Conservation (phyloP, 37 sponge, comb jelly and placozoan genomes). For the Cladorhizidae sp. region DNA sequence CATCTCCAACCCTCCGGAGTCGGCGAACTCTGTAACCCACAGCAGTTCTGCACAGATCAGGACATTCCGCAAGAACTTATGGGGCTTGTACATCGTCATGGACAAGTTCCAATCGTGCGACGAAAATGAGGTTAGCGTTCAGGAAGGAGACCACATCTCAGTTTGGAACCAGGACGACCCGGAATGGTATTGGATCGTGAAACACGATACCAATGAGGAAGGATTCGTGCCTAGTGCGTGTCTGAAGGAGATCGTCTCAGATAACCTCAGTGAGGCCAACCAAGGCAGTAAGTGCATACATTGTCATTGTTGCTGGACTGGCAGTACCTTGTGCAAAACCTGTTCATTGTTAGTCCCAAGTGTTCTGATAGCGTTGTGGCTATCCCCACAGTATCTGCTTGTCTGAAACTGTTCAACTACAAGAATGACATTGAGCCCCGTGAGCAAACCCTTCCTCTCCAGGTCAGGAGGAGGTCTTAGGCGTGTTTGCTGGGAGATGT, state of each 20-base stretch:
- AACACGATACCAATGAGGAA: conserved; percentile 54
- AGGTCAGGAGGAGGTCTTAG: no score
- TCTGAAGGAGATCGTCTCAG: conserved; percentile 47
- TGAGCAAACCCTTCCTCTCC: no score
- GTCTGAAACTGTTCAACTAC: no score
- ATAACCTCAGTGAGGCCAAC: no score
- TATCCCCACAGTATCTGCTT: no score
- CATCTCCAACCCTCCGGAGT: neutral
- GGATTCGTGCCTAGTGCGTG: conserved; percentile 75
- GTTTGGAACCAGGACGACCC: conserved; percentile 78
- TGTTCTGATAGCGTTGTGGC: no score
- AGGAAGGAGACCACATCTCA: conserved; percentile 67
- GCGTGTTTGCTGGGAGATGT: no score
- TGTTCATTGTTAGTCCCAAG: no score
- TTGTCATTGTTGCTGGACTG: neutral
- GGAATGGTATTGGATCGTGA: conserved; percentile 83
- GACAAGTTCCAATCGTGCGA: conserved; percentile 42
- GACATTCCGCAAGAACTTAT: conserved; percentile 68
- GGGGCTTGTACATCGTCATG: conserved; percentile 73
- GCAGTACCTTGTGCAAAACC: no score
- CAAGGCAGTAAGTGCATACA: neutral
- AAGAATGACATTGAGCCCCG: no score
- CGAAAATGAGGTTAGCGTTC: conserved; percentile 75
- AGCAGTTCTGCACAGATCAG: conserved; percentile 9
- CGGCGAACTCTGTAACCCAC: neutral